Conservation (phyloP, 2,888 invertebrate species). For the Metalampra italica region DNA sequence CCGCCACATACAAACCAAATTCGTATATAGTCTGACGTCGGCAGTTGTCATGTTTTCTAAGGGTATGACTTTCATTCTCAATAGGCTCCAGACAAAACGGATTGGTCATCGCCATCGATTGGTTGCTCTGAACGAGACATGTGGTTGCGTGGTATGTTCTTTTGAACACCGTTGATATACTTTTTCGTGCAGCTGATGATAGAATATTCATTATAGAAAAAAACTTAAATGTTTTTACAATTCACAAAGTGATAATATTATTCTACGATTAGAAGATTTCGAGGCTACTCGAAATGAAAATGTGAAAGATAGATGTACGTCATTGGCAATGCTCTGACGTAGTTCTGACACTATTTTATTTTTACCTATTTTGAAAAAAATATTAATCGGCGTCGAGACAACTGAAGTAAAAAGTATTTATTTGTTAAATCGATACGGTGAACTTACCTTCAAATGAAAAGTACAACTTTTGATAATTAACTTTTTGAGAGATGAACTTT, state of each 20-base stretch:
- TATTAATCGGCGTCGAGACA: too few species aligned
- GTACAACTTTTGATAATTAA: too few species aligned
- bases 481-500: too few species aligned
- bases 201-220: slow-evolving; percentile 14
- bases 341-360: too few species aligned
- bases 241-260: not conserved
- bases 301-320: too few species aligned
- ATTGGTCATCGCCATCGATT: slow-evolving; percentile 25
- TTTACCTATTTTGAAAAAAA: too few species aligned
- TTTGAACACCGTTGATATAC: slow-evolving; percentile 13
- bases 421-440: too few species aligned
- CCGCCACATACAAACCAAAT: slow-evolving; percentile 62
- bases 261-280: too few species aligned
- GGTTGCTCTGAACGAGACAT: not conserved
- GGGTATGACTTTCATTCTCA: slow-evolving; percentile 35
- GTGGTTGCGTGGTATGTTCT: slow-evolving; percentile 17
- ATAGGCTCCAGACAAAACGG: slow-evolving; percentile 47
- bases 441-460: too few species aligned
- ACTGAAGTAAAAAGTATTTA: too few species aligned
- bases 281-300: too few species aligned
- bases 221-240: not conserved
- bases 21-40: slow-evolving; percentile 55
- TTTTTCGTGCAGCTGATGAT: slow-evolving; percentile 19
- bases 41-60: slow-evolving; percentile 50
- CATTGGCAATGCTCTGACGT: not conserved